A percentile compares a stretch with the other conserved stretches of the same genome.
Evolutionary conservation across 1,140 invertebrate genomes (phyloP).

Genomic region (Acromyrmex echinatior): DNA sequence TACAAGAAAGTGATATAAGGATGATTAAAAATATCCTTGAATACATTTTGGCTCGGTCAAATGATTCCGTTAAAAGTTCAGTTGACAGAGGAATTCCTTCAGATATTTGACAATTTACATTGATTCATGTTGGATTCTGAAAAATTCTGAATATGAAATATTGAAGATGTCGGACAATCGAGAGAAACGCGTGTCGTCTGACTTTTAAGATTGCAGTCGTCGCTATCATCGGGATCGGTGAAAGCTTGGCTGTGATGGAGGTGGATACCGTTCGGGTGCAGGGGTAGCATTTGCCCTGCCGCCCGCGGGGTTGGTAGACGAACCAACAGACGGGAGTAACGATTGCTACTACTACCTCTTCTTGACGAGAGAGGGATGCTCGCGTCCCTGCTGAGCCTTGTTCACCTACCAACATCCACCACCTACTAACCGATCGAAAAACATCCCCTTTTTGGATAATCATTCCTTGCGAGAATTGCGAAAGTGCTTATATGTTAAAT

Average conservation of each 20-base stretch:
- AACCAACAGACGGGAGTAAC: slow-evolving; percentile 78
- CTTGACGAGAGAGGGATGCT: slow-evolving; percentile 50
- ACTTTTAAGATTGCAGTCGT: neutral
- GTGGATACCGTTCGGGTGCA: slow-evolving; percentile 18
- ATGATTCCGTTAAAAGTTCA: neutral
- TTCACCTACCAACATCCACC: slow-evolving; percentile 33
- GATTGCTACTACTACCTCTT: slow-evolving; percentile 73
- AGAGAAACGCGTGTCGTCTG: neutral
- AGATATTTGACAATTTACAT: too few relatives aligned
- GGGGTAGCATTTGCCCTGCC: slow-evolving; percentile 43
- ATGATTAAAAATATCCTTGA: slow-evolving; percentile 7
- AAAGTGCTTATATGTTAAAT: neutral
- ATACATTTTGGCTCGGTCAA: neutral
- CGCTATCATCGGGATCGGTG: slow-evolving; percentile 22
- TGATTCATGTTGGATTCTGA: neutral
- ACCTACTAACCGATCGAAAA: slow-evolving; percentile 78
- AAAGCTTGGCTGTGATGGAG: slow-evolving; percentile 38
- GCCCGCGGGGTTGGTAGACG: slow-evolving; percentile 73
- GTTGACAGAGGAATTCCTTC: neutral
- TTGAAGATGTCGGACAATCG: neutral
- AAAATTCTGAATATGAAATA: neutral
- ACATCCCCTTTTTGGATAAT: slow-evolving; percentile 71
- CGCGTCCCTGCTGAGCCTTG: slow-evolving; percentile 56
- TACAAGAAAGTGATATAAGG: neutral
- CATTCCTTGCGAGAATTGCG: slow-evolving; percentile 14